Evolutionary conservation across 2,113 vertebrate species (phyloP).

Genomic region (Clupea harengus): DNA sequence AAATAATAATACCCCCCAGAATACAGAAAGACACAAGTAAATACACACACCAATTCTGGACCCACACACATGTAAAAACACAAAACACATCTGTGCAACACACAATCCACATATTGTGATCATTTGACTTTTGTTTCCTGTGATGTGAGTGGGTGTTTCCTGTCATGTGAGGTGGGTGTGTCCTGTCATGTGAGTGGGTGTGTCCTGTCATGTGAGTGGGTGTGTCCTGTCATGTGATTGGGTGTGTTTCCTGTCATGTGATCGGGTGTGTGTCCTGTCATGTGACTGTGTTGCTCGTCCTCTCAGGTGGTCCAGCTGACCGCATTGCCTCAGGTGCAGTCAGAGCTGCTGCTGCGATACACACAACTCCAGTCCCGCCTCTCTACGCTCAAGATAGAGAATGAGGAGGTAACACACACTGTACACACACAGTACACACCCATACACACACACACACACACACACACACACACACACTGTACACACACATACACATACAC

Average conservation of each 20-base stretch:
- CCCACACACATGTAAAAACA: no score
- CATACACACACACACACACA: neutral
- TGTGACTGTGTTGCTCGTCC: slow-evolving; percentile 34
- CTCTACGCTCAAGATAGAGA: slow-evolving; percentile 94
- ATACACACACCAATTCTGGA: no score
- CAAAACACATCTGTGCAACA: no score
- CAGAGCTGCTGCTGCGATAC: slow-evolving; percentile 89
- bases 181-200: no score
- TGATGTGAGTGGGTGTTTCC: neutral
- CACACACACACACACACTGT: neutral
- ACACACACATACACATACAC: neutral
- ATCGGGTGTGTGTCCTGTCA: neutral
- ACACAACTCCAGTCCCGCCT: slow-evolving; percentile 95
- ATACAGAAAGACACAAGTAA: no score
- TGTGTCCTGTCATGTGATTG: no score
- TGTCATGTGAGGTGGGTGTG: no score
- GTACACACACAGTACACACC: neutral
- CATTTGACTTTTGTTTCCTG: no score
- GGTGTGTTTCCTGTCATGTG: no score
- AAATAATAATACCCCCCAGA: no score
- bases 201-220: no score
- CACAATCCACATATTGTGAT: no score
- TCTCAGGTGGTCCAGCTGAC: slow-evolving; percentile 89
- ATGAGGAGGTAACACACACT: slow-evolving; percentile 85
- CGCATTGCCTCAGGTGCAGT: slow-evolving; percentile 91